Evolutionary conservation across 2,797 vertebrate genomes (phyloP), one percentile per base, ranked within the genome.

Genomic region (Ptychadena robeensis): DNA sequence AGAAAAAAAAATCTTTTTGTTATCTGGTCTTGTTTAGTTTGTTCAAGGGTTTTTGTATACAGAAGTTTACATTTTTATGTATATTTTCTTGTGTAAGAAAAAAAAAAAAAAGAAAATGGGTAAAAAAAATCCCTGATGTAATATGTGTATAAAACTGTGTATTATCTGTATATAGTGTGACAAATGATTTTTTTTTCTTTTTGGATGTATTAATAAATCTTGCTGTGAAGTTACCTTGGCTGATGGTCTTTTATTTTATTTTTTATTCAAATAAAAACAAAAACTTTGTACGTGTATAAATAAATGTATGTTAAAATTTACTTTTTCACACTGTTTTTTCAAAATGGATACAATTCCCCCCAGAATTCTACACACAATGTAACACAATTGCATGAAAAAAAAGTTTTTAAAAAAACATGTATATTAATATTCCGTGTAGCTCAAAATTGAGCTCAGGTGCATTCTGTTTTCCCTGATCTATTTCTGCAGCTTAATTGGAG

Each of bases 31-130:
- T 96, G 95, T 98, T 99, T 97, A 96, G 97, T 98, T 96, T 96
- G 96, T 98, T 96, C 97, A 97, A 98, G 96, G 96, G 96, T 98
- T 99, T 99, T 99, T 98, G 97, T 99, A 99, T 98, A 98, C 97
- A 98, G 95, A 99, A 93, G 97, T 99, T 99, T 99, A 99, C 98
- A 99, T 99, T 99, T 99, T 98, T 98, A 98, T 98, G 97, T 99
- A 98, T 99, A 98, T 99, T 99, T 99, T 99, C 97, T 98, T 96
- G 96, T 99, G 97, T 99, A 99, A 96, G 63, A 81, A 80, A 80
- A 80, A 66, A 59, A 68, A 72, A n/a, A n/a, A 31, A 61, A 63
- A 72, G 31, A 64, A 81, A 82, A 61, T 61, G 59, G 59, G 59
- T 61, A 75, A 59, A 98, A 97, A 77, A 65, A 79, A 98, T 82